A percentile compares a stretch with the other conserved stretches of the same genome.
These are phyloP conservation scores for Sminthurinus aureus DNA, from an alignment of 2,888 invertebrate genomes.

Conservation along the genomic window DNA sequence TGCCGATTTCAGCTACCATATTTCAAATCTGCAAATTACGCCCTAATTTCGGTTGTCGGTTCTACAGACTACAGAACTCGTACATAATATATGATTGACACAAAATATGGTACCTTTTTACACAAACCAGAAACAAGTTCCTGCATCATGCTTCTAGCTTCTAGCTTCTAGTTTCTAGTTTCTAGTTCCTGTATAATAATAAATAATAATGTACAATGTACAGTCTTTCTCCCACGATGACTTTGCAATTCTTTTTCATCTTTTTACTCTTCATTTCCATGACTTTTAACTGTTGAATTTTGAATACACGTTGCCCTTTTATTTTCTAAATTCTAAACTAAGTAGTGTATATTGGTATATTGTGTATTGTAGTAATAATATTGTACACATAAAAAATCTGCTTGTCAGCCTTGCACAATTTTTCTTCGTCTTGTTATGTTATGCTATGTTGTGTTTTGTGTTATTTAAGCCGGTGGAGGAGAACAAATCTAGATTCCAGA, in stretches of 20 bases:
- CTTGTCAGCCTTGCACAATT: neutral
- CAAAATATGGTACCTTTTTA: neutral
- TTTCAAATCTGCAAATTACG: no score
- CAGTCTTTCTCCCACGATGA: neutral
- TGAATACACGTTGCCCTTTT: neutral
- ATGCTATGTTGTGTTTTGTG: no score
- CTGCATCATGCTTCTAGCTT: neutral
- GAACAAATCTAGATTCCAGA: neutral
- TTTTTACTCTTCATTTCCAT: neutral
- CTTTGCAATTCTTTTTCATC: neutral
- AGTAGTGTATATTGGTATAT: neutral
- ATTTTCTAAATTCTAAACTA: neutral
- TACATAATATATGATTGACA: no score
- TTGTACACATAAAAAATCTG: neutral
- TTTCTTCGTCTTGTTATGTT: slow-evolving; percentile 19
- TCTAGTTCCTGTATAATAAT: no score
- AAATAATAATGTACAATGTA: neutral
- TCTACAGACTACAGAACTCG: no score
- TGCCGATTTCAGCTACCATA: no score
- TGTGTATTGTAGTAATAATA: neutral
- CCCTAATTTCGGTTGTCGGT: no score
- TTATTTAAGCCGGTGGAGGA: neutral
- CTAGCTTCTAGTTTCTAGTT: no score
- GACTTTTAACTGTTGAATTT: neutral
- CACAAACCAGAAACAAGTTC: no score